These are phyloP conservation scores for Panthera tigris DNA, from an alignment of 2,113 vertebrate genomes.

Conservation along the genomic window DNA sequence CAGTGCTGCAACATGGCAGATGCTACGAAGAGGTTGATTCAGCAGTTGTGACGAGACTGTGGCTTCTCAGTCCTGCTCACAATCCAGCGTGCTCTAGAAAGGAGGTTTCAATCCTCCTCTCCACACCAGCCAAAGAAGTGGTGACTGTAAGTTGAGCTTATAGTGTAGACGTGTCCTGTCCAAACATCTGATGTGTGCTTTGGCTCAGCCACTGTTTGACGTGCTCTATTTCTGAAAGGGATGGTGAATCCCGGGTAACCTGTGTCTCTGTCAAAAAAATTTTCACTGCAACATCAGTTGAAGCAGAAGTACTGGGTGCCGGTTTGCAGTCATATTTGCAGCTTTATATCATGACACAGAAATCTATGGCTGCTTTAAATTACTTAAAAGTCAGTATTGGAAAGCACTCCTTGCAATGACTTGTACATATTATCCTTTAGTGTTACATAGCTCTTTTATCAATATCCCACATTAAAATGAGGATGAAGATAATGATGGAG, in stretches of 20 bases:
- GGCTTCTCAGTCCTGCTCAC: background rate
- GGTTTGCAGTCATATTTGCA: background rate
- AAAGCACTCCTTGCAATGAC: background rate
- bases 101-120: background rate
- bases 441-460: background rate
- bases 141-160: background rate
- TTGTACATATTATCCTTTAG: background rate
- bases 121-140: background rate
- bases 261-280: rapidly evolving
- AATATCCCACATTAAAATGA: background rate
- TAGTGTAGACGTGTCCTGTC: background rate
- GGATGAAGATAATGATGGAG: background rate
- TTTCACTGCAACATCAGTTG: background rate
- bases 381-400: background rate
- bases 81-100: background rate
- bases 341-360: background rate
- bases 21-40: background rate
- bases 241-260: background rate
- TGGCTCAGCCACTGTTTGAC: background rate
- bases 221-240: background rate
- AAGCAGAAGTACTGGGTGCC: background rate
- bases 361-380: background rate
- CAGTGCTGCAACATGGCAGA: background rate
- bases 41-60: background rate
- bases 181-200: background rate